Conservation (phyloP, 2,113 vertebrate species). For the Nothoprocta pentlandii region DNA sequence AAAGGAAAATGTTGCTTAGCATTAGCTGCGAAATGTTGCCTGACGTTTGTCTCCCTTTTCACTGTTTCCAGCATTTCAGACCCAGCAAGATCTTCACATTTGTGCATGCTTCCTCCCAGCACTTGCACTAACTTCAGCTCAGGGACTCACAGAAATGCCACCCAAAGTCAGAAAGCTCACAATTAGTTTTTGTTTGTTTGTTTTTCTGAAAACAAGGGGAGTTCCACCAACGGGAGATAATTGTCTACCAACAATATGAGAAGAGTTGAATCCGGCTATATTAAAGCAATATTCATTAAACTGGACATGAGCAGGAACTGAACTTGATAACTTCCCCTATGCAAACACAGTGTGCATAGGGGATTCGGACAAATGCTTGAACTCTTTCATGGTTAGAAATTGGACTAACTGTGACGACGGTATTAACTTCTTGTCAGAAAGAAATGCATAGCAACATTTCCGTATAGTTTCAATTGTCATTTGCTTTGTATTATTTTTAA, state of each 20-base stretch:
- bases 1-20: background rate
- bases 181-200: background rate
- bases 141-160: background rate
- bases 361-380: background rate
- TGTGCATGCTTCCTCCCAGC: background rate
- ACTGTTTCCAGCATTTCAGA: background rate
- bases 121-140: background rate
- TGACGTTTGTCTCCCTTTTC: conserved; percentile 6
- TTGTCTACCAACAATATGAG: background rate
- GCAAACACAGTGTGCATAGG: fast-evolving
- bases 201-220: background rate
- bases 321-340: background rate
- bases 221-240: background rate
- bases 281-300: background rate
- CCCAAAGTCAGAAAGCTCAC: background rate
- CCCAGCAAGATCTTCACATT: background rate
- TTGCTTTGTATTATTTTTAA: background rate
- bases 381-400: fast-evolving
- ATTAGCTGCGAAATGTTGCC: background rate
- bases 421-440: background rate
- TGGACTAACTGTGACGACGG: background rate
- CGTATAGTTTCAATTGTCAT: background rate
- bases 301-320: background rate
- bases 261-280: background rate
- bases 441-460: background rate